Conservation (phyloP, 2,113 vertebrate genomes). For the Bombycilla garrulus region DNA sequence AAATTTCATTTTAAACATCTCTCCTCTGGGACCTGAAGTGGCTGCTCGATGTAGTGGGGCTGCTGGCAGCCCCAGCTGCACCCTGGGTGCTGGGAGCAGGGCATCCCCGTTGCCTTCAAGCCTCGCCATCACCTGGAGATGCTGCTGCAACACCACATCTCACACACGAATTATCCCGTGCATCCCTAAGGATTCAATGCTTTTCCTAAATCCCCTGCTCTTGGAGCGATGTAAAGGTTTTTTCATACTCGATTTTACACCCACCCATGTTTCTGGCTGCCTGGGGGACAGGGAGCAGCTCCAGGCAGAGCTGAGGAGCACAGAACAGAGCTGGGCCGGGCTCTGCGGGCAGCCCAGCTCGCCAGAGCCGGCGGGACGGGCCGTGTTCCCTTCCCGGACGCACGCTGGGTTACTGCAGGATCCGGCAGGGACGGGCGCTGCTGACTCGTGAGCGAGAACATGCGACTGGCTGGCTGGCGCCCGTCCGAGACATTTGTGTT, state of each 20-base stretch:
- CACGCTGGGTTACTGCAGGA: not conserved
- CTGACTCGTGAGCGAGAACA: not conserved
- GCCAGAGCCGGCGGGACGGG: accelerated
- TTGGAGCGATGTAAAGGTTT: not conserved
- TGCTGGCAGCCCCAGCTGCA: not conserved
- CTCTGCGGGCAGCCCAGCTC: not conserved
- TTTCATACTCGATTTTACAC: not conserved
- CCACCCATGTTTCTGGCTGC: not conserved
- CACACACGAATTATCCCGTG: not conserved
- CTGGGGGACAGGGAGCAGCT: not conserved
- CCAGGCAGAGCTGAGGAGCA: accelerated
- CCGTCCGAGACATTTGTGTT: not conserved
- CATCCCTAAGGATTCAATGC: not conserved
- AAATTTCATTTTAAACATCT: no score
- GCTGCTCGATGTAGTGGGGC: not conserved
- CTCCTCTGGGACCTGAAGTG: not conserved
- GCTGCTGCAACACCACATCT: accelerated
- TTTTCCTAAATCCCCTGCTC: not conserved
- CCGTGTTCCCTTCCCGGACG: accelerated
- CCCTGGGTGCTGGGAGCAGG: not conserved
- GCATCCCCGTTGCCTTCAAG: accelerated
- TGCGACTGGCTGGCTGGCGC: not conserved
- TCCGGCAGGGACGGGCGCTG: not conserved
- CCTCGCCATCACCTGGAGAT: accelerated
- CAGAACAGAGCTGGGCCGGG: not conserved